Conservation (phyloP, 1,140 invertebrate species). For the Alviniconcha marisindica region DNA sequence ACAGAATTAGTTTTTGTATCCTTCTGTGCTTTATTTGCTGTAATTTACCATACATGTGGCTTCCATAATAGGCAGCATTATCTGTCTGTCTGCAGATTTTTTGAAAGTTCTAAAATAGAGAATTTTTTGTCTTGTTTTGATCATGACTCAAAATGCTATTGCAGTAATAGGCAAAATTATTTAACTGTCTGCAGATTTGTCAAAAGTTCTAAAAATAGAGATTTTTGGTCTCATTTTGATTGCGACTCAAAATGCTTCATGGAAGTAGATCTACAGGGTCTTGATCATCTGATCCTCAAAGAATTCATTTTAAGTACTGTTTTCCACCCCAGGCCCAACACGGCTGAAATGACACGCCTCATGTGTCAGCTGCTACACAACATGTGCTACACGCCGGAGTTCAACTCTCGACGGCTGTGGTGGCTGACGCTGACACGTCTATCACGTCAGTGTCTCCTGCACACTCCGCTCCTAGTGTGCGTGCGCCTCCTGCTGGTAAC, state of each 20-base stretch:
- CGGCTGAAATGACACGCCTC: neutral
- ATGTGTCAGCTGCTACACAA: constrained; percentile 26
- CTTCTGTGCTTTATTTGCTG: no score
- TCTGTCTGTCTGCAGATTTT: no score
- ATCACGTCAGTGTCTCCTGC: constrained; percentile 9
- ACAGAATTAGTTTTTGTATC: no score
- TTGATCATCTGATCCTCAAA: neutral
- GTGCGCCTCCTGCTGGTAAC: neutral
- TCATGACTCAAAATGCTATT: no score
- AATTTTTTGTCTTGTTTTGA: no score
- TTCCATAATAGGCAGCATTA: no score
- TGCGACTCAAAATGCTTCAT: neutral
- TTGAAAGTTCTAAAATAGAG: no score
- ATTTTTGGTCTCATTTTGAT: neutral
- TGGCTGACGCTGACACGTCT: constrained; percentile 27
- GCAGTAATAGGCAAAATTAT: no score
- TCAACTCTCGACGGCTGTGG: constrained; percentile 1
- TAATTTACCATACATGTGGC: no score
- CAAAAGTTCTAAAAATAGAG: neutral
- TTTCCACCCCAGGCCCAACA: neutral
- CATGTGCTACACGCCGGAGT: constrained; percentile 7
- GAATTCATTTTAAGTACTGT: neutral
- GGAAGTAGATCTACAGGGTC: neutral
- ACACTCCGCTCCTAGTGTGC: neutral
- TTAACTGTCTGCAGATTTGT: no score